phyloP scores from a whole-genome alignment of 1,140 invertebrate species.

The Bombus terrestris region DNA sequence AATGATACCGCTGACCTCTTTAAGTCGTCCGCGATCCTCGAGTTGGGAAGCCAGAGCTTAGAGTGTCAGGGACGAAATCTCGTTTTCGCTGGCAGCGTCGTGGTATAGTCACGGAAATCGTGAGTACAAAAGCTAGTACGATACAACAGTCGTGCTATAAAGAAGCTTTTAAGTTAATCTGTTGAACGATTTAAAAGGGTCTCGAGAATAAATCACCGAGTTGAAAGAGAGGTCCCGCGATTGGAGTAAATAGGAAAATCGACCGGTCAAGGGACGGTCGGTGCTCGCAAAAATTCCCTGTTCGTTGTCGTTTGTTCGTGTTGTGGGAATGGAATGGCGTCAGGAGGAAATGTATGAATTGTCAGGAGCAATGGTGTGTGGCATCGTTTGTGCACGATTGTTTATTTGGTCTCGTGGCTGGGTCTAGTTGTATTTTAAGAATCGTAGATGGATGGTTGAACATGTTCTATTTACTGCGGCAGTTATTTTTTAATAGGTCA shows the following conservation, averaged over 20 bases:
- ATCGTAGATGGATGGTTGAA: not conserved
- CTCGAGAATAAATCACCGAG: constrained; percentile 45
- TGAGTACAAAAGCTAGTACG: constrained; percentile 41
- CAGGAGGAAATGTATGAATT: not conserved
- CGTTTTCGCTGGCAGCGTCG: not conserved
- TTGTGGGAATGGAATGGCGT: not conserved
- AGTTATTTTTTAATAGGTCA: too few relatives aligned
- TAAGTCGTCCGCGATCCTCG: too few relatives aligned
- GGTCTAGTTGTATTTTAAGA: not conserved
- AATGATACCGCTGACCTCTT: too few relatives aligned
- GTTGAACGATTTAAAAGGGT: constrained; percentile 62
- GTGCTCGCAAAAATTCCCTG: constrained; percentile 40
- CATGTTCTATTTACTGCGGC: too few relatives aligned
- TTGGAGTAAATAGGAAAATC: constrained; percentile 66
- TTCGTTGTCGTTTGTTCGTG: constrained; percentile 21
- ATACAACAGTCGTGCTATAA: constrained; percentile 44
- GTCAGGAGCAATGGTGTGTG: not conserved
- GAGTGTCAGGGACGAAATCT: not conserved
- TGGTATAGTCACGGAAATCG: constrained; percentile 11
- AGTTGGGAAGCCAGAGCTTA: too few relatives aligned
- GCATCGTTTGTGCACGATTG: not conserved
- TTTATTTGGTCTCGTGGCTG: not conserved
- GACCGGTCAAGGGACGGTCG: not conserved
- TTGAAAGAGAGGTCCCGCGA: constrained; percentile 47
- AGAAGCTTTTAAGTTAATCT: constrained; percentile 67